These are phyloP conservation scores for Synergus itoensis DNA, from an alignment of 2,888 invertebrate genomes.

Conservation along the genomic window DNA sequence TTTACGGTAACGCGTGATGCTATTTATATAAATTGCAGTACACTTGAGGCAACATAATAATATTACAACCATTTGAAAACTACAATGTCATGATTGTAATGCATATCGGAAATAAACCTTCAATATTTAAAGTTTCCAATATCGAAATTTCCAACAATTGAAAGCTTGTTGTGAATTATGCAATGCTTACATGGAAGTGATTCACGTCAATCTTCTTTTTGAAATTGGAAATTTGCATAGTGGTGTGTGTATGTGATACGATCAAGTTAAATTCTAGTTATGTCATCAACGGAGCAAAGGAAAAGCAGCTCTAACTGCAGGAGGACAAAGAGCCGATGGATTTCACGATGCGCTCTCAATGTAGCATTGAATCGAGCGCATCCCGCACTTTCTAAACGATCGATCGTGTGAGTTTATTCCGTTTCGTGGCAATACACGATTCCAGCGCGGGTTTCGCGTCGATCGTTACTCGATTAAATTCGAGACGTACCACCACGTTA, in stretches of 20 bases:
- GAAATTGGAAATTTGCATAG: not conserved
- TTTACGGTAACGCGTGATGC: too few species aligned
- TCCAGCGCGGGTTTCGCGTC: conserved; percentile 31
- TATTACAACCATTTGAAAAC: too few species aligned
- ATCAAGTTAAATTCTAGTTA: conserved; percentile 13
- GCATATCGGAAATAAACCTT: too few species aligned
- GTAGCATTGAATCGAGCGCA: conserved; percentile 48
- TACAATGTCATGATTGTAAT: too few species aligned
- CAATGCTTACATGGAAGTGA: not conserved
- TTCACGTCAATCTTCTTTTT: not conserved
- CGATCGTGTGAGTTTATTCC: conserved; percentile 57
- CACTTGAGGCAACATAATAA: too few species aligned
- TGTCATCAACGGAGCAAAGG: conserved; percentile 2
- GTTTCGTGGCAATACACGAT: conserved; percentile 49
- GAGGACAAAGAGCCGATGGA: conserved; percentile 32
- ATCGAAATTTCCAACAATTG: not conserved
- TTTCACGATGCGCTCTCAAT: conserved; percentile 39
- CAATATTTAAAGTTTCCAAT: too few species aligned
- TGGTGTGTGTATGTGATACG: not conserved
- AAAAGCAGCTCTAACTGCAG: conserved; percentile 1
- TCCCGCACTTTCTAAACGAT: conserved; percentile 64
- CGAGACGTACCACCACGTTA: conserved; percentile 29
- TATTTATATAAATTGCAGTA: too few species aligned
- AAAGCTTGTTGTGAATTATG: not conserved
- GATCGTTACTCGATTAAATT: conserved; percentile 23